Percentiles rank a stretch among this genome's conserved stretches.
Conservation (phyloP, 2,113 vertebrate genomes). For the Indri indri region DNA sequence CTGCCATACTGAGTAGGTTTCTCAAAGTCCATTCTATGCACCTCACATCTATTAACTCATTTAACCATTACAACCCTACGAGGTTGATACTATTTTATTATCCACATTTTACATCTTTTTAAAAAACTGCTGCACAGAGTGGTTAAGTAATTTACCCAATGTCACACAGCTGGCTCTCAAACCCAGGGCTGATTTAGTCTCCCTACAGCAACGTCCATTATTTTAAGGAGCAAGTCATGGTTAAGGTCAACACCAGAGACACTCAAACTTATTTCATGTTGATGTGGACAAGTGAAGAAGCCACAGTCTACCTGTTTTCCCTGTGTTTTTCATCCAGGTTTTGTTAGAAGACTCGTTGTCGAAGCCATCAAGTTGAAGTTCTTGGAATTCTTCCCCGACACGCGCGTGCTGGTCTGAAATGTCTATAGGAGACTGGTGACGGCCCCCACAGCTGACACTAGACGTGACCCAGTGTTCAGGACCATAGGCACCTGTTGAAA, state of each 20-base stretch:
- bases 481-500: slow-evolving; percentile 90
- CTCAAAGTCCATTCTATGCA: not conserved
- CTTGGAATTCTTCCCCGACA: slow-evolving; percentile 91
- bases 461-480: slow-evolving; percentile 94
- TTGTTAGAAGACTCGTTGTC: slow-evolving; percentile 95
- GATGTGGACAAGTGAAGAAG: not conserved
- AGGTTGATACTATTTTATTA: not conserved
- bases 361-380: slow-evolving; percentile 94
- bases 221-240: not conserved
- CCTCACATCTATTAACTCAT: not conserved
- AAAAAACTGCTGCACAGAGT: not conserved
- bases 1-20: not conserved
- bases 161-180: not conserved
- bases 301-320: slow-evolving; percentile 91
- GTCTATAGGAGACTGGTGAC: slow-evolving; percentile 95
- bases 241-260: not conserved
- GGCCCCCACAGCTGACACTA: slow-evolving; percentile 91
- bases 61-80: not conserved
- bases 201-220: accelerated
- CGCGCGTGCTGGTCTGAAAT: slow-evolving; percentile 91
- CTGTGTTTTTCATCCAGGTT: slow-evolving; percentile 99
- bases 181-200: not conserved
- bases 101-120: not conserved
- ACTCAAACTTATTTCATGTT: not conserved
- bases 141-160: not conserved